Evolutionary conservation across 2,797 vertebrate species (phyloP).

Genomic region (Falco concolor): DNA sequence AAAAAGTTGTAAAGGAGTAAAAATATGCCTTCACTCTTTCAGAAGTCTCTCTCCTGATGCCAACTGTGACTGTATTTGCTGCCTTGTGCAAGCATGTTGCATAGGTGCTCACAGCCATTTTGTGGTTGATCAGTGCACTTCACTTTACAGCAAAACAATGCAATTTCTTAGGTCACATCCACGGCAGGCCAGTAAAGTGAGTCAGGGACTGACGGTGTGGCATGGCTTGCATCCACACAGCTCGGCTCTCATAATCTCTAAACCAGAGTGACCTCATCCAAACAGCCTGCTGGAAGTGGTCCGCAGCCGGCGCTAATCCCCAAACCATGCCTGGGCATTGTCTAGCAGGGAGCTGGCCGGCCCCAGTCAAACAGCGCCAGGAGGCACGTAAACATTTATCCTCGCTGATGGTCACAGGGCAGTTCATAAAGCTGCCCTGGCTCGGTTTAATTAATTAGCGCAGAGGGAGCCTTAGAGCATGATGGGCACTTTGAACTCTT

Average conservation of each 20-base stretch:
- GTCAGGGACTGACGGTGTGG: background rate
- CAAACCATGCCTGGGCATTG: constrained; percentile 23
- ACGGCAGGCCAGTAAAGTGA: background rate
- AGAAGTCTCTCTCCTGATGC: background rate
- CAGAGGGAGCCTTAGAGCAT: background rate
- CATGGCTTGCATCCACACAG: background rate
- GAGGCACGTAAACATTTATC: constrained; percentile 44
- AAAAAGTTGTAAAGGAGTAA: background rate
- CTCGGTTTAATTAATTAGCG: constrained; percentile 30
- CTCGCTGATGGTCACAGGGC: background rate
- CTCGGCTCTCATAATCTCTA: background rate
- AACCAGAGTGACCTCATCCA: constrained; percentile 28
- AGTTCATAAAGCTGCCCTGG: constrained; percentile 30
- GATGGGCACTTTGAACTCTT: constrained; percentile 22
- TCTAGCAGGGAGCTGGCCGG: background rate
- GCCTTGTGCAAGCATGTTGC: fast-evolving
- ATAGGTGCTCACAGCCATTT: background rate
- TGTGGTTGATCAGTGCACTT: background rate
- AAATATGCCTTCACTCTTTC: background rate
- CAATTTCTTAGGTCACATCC: background rate
- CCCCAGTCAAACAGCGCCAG: background rate
- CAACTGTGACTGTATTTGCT: background rate
- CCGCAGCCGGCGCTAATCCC: background rate
- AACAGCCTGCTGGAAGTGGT: background rate
- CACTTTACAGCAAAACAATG: background rate